Conservation (phyloP, 2,797 vertebrate species). For the Taeniopygia guttata region DNA sequence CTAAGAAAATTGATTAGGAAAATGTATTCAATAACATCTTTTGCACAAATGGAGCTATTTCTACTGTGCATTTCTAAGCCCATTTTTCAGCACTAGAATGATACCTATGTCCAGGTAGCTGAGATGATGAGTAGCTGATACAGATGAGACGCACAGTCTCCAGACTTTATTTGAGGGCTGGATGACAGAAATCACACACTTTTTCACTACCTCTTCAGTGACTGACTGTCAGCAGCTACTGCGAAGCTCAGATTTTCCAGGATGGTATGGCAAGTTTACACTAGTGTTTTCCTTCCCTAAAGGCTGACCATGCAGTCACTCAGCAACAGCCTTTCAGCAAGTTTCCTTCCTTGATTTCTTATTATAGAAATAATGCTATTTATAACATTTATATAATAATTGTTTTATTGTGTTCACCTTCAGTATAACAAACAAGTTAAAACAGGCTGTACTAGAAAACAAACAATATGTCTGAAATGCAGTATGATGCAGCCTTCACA, state of each 20-base stretch:
- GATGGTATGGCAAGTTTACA: not conserved
- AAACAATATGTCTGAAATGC: not conserved
- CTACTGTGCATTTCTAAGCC: not conserved
- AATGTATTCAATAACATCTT: not conserved
- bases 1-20: not conserved
- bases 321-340: not conserved
- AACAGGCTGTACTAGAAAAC: not conserved
- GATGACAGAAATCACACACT: not conserved
- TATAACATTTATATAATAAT: not conserved
- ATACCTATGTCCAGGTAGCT: not conserved
- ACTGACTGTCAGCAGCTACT: not conserved
- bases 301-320: not conserved
- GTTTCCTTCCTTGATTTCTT: not conserved
- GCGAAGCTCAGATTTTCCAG: not conserved
- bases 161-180: not conserved
- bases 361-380: conserved; percentile 3
- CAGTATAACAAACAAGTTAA: not conserved
- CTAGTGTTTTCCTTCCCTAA: not conserved
- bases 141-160: not conserved
- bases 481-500: not conserved
- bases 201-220: not conserved
- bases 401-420: not conserved
- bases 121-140: not conserved
- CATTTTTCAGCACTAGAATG: not conserved
- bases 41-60: not conserved